Evolutionary conservation across 2,113 vertebrate species (phyloP).

Genomic region (Glaucidium brasilianum): DNA sequence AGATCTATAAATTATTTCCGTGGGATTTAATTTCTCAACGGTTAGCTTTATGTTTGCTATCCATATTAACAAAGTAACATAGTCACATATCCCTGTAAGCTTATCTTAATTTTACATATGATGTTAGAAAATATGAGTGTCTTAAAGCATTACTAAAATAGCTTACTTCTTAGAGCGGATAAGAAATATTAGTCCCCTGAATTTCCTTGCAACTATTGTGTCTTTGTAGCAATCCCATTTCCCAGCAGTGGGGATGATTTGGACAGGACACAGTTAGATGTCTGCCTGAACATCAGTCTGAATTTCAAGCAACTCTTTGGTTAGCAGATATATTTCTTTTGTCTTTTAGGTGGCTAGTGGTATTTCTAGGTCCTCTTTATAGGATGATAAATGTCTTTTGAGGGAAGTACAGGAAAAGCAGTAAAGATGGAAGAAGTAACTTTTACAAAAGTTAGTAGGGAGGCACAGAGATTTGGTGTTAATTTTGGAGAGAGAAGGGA

Average conservation of each 20-base stretch:
- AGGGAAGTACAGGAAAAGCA: background rate
- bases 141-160: background rate
- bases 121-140: background rate
- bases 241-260: background rate
- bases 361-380: background rate
- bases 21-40: background rate
- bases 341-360: background rate
- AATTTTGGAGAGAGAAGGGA: background rate
- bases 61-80: background rate
- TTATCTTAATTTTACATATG: constrained; percentile 16
- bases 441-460: background rate
- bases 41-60: background rate
- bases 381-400: background rate
- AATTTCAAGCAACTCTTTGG: background rate
- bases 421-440: background rate
- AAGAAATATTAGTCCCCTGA: background rate
- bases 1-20: background rate
- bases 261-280: background rate
- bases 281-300: background rate
- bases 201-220: background rate
- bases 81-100: background rate
- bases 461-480: background rate
- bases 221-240: background rate
- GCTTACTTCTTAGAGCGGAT: background rate
- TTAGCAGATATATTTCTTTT: background rate